A percentile compares a stretch with the other conserved stretches of the same genome.
Evolutionary conservation across 1,140 invertebrate species (phyloP).

Genomic region (Drosophila pachea): DNA sequence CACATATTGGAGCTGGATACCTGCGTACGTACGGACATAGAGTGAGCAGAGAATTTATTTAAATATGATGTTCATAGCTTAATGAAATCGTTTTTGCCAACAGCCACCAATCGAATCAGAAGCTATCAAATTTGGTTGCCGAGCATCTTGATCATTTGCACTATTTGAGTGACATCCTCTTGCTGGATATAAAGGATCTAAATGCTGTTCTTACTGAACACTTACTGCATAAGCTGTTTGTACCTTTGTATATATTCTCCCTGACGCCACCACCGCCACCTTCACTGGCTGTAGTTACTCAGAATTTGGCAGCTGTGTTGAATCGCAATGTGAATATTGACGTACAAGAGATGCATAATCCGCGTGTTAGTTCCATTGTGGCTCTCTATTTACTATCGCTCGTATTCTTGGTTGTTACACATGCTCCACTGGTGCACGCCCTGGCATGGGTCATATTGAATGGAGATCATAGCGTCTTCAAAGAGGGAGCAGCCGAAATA

Average conservation of each 20-base stretch:
- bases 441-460: constrained; percentile 93
- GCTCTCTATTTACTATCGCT: constrained; percentile 95
- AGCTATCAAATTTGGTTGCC: constrained; percentile 95
- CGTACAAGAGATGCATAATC: constrained; percentile 81
- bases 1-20: constrained; percentile 97
- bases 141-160: constrained; percentile 99
- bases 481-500: constrained; percentile 85
- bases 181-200: constrained; percentile 93
- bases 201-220: constrained; percentile 98
- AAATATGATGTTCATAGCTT: background rate
- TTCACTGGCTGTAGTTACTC: constrained; percentile 81
- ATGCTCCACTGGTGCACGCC: constrained; percentile 91
- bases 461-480: constrained; percentile 85
- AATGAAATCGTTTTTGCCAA: constrained; percentile 47
- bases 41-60: constrained; percentile 83
- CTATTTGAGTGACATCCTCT: constrained; percentile 98
- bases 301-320: constrained; percentile 82
- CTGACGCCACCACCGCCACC: constrained; percentile 81
- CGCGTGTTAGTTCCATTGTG: constrained; percentile 91
- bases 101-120: constrained; percentile 93
- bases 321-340: constrained; percentile 81
- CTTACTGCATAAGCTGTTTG: constrained; percentile 93
- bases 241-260: constrained; percentile 97
- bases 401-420: constrained; percentile 96
- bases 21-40: constrained; percentile 95